Conservation (phyloP, 2,888 invertebrate genomes). For the Eurois occulta region DNA sequence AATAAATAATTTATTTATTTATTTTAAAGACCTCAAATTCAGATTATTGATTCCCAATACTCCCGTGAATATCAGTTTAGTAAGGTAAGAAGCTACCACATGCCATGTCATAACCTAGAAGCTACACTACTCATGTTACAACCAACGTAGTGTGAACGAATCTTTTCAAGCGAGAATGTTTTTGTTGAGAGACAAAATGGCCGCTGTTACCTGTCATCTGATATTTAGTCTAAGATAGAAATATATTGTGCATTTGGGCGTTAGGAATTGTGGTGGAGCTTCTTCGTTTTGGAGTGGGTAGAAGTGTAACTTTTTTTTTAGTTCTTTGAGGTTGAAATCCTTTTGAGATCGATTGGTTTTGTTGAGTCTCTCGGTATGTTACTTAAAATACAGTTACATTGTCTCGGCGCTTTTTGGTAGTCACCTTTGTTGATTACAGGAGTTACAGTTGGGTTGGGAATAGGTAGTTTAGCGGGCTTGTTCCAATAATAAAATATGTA, state of each 20-base stretch:
- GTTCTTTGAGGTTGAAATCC: background rate
- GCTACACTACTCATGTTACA: slow-evolving; percentile 43
- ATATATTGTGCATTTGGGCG: slow-evolving; percentile 29
- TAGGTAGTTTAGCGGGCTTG: background rate
- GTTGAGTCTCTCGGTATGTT: background rate
- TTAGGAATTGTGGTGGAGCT: slow-evolving; percentile 41
- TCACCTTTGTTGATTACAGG: background rate
- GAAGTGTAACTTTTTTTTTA: background rate
- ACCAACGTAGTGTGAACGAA: slow-evolving; percentile 49
- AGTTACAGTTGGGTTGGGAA: background rate
- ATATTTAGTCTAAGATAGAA: slow-evolving; percentile 27
- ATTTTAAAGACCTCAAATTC: background rate
- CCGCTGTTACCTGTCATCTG: slow-evolving; percentile 39
- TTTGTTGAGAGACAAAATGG: slow-evolving; percentile 62
- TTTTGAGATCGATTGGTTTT: background rate
- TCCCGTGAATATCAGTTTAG: slow-evolving; percentile 27
- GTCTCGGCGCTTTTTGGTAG: background rate
- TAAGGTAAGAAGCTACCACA: slow-evolving; percentile 39
- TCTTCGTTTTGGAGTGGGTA: background rate
- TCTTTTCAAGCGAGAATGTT: slow-evolving; percentile 56
- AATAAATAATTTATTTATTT: too few relatives aligned
- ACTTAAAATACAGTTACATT: background rate
- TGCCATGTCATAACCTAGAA: slow-evolving; percentile 35
- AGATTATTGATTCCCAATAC: background rate
- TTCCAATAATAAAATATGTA: background rate